Evolutionary conservation across 2,113 vertebrate genomes (phyloP), one percentile per base, ranked within the genome.

Genomic region (Platichthys flesus): DNA sequence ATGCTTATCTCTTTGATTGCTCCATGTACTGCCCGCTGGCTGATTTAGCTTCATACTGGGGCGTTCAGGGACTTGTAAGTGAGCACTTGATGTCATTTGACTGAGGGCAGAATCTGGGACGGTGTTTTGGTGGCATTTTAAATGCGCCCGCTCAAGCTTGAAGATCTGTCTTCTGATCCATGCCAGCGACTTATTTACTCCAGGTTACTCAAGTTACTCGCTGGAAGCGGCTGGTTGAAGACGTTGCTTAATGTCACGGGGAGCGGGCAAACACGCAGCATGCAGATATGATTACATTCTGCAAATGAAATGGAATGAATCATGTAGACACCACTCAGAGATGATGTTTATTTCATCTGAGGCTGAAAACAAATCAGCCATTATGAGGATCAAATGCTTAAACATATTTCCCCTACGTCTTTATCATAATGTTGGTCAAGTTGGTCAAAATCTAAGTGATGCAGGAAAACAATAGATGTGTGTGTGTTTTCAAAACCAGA

Each of bases 121-220:
- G 83, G 83, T 89, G 88, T 89, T 92, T 90, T 87, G 89, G 90
- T 90, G 88, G 87, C 92, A 91, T 93, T 91, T 92, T 93, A 91
- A 92, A 93, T 87, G 89, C 54, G 89, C 85, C 66, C 85, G 82
- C 85, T 92, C 91, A 61, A 91, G 92, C 90, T 79, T 87, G 84
- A 87, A 90, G 87, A 92, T 89, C 85, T 86, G 83, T 86, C 83
- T 86, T 82, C 79, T 91, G 89, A 92, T 90, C 90, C 92, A 86
- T 91, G 85, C 85, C 79, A 66, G 81, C 15, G 63, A 80, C 85
- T 91, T 84, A 91, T 86, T 92, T 90, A 88, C 88, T 88, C 2
- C 76, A 86, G 85, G 86, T 91, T 86, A 73, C 90, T 84, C 9
- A 7, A 90, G 85, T 84, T 84, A 73, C 81, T 91, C 20, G 69